These are phyloP conservation scores for Seriola quinqueradiata DNA, from an alignment of 2,113 vertebrate genomes.

Conservation along the genomic window DNA sequence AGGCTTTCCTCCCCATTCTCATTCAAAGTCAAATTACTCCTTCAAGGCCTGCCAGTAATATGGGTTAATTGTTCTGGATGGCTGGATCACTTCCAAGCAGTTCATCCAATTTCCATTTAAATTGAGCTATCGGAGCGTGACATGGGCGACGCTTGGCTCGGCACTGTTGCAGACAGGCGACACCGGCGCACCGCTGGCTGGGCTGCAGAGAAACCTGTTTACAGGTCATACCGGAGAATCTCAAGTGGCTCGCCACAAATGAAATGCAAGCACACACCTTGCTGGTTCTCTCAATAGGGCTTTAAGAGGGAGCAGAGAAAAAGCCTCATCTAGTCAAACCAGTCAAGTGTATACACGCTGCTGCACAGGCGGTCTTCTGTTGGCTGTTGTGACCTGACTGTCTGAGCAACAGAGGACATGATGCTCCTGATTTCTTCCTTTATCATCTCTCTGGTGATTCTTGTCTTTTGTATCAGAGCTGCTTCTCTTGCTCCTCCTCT, in stretches of 20 bases:
- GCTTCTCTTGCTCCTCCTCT: background rate
- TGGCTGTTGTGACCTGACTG: constrained; percentile 23
- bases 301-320: constrained; percentile 39
- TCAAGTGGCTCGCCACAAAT: constrained; percentile 51
- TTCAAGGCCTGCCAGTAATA: constrained; percentile 80
- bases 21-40: constrained; percentile 80
- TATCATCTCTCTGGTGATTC: background rate
- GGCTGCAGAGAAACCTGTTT: constrained; percentile 68
- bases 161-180: constrained; percentile 60
- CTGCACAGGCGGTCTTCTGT: constrained; percentile 20
- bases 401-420: constrained; percentile 33
- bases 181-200: constrained; percentile 36
- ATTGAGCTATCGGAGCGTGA: constrained; percentile 82
- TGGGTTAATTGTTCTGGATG: constrained; percentile 85
- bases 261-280: constrained; percentile 58
- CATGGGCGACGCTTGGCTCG: constrained; percentile 56
- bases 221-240: constrained; percentile 58
- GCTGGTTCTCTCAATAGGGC: constrained; percentile 45
- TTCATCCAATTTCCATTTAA: constrained; percentile 87
- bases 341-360: constrained; percentile 39
- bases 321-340: constrained; percentile 24
- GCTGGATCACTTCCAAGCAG: constrained; percentile 84
- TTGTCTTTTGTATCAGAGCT: constrained; percentile 2
- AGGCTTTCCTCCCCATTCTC: constrained; percentile 51
- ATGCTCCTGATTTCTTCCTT: constrained; percentile 34